Evolutionary conservation across 2,888 invertebrate genomes (phyloP), one percentile per base, ranked within the genome.

Genomic region (Sarcophaga caerulescens): DNA sequence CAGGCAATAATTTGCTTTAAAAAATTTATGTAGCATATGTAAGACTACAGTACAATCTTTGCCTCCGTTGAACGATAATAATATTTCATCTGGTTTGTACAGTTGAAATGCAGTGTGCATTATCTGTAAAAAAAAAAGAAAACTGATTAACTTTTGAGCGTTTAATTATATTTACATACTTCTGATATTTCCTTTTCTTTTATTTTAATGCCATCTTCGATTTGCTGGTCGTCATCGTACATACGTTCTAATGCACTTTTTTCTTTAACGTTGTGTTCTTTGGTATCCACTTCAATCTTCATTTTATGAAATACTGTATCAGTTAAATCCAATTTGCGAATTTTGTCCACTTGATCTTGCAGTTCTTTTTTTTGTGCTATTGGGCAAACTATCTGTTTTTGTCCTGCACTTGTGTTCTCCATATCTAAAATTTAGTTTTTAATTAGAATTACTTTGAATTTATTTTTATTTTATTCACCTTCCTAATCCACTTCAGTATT

Each of bases 31-130:
- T 17, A 93, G 93, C 87, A 98, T 92, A 92, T 98, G 96, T 59
- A 99, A 94, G 17, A 99, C 94, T 0, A 96, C 98, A 0, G 99
- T 99, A 92, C 99, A 99, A 94, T 99, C 99, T 94, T 99, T 99
- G 2, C 99, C 99, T 4, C 99, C 99, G 92, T 99, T 99, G 93
- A 99, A 99, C 44, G 98, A 97, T 47, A 99, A 92, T 90, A 98
- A 98, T 19, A 98, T 94, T 92, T 98, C 96, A 78, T 96, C 94
- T 23, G 96, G 92, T n/a, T 95, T 94, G 92, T 95, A 97, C 73
- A 94, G 91, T 68, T 94, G 92, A 89, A 96, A 94, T 85, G 95
- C 95, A 90, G 95, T 92, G 90, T 94, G 93, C 77, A 96, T 94
- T 84, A 95, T 92, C 96, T 97, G 92, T 21, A 19, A 19, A 21